These are phyloP conservation scores for Hypanus sabinus DNA, from an alignment of 2,113 vertebrate genomes.

Conservation along the genomic window DNA sequence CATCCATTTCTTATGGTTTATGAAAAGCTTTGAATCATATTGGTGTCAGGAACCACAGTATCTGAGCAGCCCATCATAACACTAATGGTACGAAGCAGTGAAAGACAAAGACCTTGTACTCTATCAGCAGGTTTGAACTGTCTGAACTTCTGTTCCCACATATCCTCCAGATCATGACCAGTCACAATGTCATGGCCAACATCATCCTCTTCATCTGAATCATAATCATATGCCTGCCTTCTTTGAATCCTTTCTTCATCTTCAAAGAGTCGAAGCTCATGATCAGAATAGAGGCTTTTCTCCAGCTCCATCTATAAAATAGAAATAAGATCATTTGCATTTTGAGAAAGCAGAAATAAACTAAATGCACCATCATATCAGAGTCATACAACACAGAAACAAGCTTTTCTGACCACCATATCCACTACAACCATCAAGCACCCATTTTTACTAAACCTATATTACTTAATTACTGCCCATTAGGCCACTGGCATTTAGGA, in stretches of 20 bases:
- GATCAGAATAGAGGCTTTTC: constrained; percentile 76
- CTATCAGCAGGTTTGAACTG: constrained; percentile 57
- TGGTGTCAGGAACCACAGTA: not conserved
- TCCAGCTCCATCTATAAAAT: constrained; percentile 74
- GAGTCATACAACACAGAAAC: no score
- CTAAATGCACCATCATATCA: no score
- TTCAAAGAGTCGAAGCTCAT: constrained; percentile 72
- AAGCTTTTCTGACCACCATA: no score
- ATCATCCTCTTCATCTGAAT: constrained; percentile 60
- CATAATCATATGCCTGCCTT: constrained; percentile 56
- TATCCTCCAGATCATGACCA: constrained; percentile 77
- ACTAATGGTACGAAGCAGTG: not conserved
- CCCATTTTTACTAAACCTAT: no score
- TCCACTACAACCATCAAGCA: no score
- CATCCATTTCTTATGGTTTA: no score
- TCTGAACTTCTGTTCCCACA: constrained; percentile 80
- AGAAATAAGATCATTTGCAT: not conserved
- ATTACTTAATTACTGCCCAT: no score
- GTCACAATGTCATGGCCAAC: constrained; percentile 56
- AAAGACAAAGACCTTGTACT: constrained; percentile 57
- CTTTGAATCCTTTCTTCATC: constrained; percentile 64
- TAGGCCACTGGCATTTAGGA: no score
- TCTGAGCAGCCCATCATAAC: not conserved
- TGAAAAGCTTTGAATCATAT: not conserved
- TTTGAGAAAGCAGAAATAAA: not conserved